A percentile compares a stretch with the other conserved stretches of the same genome.
These are phyloP conservation scores for Gallinago paraguaiae DNA, from an alignment of 2,113 vertebrate genomes.

Conservation along the genomic window DNA sequence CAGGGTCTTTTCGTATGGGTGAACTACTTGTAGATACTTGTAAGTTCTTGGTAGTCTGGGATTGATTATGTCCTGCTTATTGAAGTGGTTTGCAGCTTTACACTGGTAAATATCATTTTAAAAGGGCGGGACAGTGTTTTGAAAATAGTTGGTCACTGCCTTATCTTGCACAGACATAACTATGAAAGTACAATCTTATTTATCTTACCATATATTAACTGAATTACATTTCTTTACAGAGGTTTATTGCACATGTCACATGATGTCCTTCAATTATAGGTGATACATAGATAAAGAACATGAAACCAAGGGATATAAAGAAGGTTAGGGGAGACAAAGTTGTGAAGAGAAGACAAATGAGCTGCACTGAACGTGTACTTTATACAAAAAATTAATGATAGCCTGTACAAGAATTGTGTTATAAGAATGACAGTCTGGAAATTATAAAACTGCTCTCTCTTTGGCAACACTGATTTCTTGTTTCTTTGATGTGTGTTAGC, in stretches of 20 bases:
- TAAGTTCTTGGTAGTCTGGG: not conserved
- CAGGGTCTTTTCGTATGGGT: not conserved
- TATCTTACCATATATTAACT: not conserved
- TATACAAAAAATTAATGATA: not conserved
- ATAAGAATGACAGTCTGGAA: not conserved
- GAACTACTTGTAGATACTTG: constrained; percentile 30
- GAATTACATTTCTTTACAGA: not conserved
- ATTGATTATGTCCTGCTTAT: not conserved
- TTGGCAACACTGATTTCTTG: not conserved
- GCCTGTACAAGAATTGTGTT: not conserved
- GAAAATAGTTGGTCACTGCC: constrained; percentile 4
- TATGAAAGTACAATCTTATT: not conserved
- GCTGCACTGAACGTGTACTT: not conserved
- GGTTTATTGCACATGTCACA: not conserved
- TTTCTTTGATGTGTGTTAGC: constrained; percentile 36
- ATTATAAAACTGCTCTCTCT: constrained; percentile 12
- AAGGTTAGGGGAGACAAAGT: not conserved
- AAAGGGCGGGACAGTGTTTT: not conserved
- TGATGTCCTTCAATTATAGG: not conserved
- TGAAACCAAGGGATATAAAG: not conserved
- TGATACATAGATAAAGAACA: not conserved
- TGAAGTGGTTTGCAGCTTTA: constrained; percentile 7
- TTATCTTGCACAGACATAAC: not conserved
- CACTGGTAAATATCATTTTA: not conserved
- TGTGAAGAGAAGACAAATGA: not conserved